Evolutionary conservation across 2,113 vertebrate genomes (phyloP).

Genomic region (Hemibagrus wyckioides): DNA sequence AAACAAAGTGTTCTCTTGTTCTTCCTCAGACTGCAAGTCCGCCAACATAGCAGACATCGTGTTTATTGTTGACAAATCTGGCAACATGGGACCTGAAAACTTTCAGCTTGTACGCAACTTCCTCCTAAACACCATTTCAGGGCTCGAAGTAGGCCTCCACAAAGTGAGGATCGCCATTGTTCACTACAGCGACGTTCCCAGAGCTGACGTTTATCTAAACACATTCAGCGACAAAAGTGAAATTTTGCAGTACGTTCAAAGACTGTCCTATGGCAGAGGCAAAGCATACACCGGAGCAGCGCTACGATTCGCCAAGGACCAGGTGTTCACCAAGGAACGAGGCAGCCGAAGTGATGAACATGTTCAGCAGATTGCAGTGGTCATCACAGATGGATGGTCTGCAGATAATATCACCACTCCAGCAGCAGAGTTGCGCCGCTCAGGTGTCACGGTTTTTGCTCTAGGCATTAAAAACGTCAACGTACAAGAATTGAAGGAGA

Average conservation of each 20-base stretch:
- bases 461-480: slow-evolving; percentile 71
- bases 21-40: slow-evolving; percentile 71
- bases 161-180: slow-evolving; percentile 76
- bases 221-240: slow-evolving; percentile 65
- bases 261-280: slow-evolving; percentile 71
- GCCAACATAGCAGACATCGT: slow-evolving; percentile 76
- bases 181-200: slow-evolving; percentile 65
- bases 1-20: neutral
- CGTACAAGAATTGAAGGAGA: slow-evolving; percentile 63
- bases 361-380: slow-evolving; percentile 76
- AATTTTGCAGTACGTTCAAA: slow-evolving; percentile 74
- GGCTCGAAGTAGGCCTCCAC: slow-evolving; percentile 60
- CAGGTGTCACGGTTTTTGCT: slow-evolving; percentile 72
- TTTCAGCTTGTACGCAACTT: slow-evolving; percentile 77
- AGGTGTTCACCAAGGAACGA: slow-evolving; percentile 63
- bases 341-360: slow-evolving; percentile 71
- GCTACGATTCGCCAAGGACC: slow-evolving; percentile 68
- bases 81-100: slow-evolving; percentile 56
- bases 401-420: slow-evolving; percentile 65
- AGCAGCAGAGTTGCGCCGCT: slow-evolving; percentile 68
- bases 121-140: slow-evolving; percentile 70
- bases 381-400: slow-evolving; percentile 78
- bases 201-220: slow-evolving; percentile 73
- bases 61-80: slow-evolving; percentile 82
- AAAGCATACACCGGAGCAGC: slow-evolving; percentile 71